Conservation (phyloP, 1,140 invertebrate species). For the Pentalonia nigronervosa region DNA sequence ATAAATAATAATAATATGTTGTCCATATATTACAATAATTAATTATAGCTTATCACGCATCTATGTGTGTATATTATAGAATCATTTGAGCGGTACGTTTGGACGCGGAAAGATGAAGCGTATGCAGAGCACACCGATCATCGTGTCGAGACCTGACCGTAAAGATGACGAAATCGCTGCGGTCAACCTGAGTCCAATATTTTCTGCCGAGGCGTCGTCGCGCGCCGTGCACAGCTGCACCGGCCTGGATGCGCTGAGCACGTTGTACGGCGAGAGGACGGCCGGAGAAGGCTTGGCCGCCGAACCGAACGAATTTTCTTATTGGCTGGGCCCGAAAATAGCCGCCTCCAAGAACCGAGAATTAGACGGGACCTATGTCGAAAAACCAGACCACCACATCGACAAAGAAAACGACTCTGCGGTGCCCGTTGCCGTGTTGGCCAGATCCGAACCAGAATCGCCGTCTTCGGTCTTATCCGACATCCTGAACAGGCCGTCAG, state of each 20-base stretch:
- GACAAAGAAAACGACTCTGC: slow-evolving; percentile 21
- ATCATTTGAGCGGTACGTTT: slow-evolving; percentile 60
- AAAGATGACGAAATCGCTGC: not conserved
- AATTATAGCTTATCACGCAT: too few relatives aligned
- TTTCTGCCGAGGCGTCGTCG: not conserved
- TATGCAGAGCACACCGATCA: slow-evolving; percentile 59
- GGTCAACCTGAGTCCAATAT: slow-evolving; percentile 37
- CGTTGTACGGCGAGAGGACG: slow-evolving; percentile 9
- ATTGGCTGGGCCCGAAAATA: slow-evolving; percentile 21
- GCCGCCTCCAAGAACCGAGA: not conserved
- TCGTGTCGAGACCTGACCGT: not conserved
- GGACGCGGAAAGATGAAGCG: slow-evolving; percentile 54
- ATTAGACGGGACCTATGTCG: slow-evolving; percentile 26
- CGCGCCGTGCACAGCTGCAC: not conserved
- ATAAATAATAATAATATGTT: not conserved
- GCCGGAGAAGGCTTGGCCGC: not conserved
- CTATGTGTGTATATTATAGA: slow-evolving; percentile 42
- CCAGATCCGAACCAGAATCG: not conserved
- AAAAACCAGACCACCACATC: not conserved
- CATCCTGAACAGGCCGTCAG: not conserved
- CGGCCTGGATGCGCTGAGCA: not conserved
- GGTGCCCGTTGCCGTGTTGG: too few relatives aligned
- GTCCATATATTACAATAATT: too few relatives aligned
- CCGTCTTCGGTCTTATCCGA: not conserved
- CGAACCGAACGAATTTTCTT: slow-evolving; percentile 17